phyloP scores from a whole-genome alignment of 2,113 vertebrate genomes.

The Corythaeola cristata region DNA sequence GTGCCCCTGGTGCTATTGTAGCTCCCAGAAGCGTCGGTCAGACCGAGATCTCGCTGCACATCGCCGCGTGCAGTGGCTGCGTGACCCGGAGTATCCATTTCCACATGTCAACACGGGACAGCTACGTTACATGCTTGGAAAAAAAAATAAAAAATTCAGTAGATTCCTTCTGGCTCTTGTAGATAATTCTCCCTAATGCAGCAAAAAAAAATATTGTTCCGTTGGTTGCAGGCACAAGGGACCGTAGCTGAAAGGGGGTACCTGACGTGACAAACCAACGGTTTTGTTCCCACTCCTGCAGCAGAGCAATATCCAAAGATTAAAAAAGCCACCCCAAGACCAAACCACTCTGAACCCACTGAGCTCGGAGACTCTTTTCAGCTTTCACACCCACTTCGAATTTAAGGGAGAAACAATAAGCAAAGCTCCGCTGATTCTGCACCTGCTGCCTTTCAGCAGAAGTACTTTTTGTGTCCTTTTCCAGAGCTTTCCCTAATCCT shows the following conservation, averaged over 20 bases:
- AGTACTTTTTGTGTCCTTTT: not conserved
- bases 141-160: not conserved
- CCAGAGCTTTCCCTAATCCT: not conserved
- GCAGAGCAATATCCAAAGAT: no score
- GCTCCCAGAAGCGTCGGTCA: not conserved
- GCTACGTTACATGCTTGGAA: not conserved
- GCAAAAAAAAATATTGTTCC: fast-evolving
- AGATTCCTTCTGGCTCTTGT: not conserved
- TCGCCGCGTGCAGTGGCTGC: not conserved
- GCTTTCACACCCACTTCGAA: not conserved
- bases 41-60: not conserved
- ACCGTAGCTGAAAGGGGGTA: not conserved
- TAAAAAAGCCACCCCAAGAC: not conserved
- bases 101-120: not conserved
- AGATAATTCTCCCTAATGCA: not conserved
- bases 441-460: not conserved
- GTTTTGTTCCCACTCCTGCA: not conserved
- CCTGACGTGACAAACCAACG: not conserved
- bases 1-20: not conserved
- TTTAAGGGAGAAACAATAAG: fast-evolving
- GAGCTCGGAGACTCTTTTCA: not conserved
- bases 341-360: not conserved
- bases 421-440: not conserved
- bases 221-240: fast-evolving
- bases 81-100: not conserved